Base-by-base conservation (phyloP, 1,140 invertebrate genomes). In the Dysdera silvatica region DNA sequence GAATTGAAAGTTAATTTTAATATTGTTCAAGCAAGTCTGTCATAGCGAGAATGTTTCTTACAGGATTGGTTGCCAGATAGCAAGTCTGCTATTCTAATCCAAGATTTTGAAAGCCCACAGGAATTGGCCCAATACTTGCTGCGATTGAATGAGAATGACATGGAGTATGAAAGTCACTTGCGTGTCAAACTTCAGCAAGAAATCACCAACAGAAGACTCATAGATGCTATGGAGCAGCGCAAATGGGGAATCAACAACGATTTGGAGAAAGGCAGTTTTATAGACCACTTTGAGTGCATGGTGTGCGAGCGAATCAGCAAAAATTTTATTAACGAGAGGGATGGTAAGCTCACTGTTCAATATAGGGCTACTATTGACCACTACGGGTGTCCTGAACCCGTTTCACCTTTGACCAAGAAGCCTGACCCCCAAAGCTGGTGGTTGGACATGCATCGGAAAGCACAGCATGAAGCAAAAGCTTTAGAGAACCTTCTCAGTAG, bases 11-110 rank as follows among this genome's bases (percentile, higher is more conserved):
- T n/a, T n/a, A n/a, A n/a, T n/a, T n/a, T n/a, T n/a, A n/a, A n/a
- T n/a, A n/a, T n/a, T n/a, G n/a, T n/a, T n/a, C n/a, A n/a, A n/a
- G n/a, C n/a, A n/a, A n/a, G n/a, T n/a, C n/a, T n/a, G n/a, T n/a
- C n/a, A n/a, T n/a, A n/a, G n/a, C n/a, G n/a, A n/a, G n/a, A n/a
- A n/a, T 68, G 66, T 52, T 55, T 70, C 60, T 75, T 68, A 8
- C 63, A 81, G 77, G 82, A 86, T 68, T 86, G 84, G 81, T 70
- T 83, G 45, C 85, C 85, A 6, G 83, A 83, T 71, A 73, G 80
- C 12, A 74, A 82, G 56, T 84, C 85, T 26, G 82, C 81, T 28
- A 83, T 88, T 65, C 70, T 83, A 24, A 71, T 82, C 14, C 67
- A 78, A 32, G 81, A 86, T 66, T 85, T 81, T 74, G 69, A 76